Conservation (phyloP, 2,797 vertebrate species). For the Coregonus suidteri region DNA sequence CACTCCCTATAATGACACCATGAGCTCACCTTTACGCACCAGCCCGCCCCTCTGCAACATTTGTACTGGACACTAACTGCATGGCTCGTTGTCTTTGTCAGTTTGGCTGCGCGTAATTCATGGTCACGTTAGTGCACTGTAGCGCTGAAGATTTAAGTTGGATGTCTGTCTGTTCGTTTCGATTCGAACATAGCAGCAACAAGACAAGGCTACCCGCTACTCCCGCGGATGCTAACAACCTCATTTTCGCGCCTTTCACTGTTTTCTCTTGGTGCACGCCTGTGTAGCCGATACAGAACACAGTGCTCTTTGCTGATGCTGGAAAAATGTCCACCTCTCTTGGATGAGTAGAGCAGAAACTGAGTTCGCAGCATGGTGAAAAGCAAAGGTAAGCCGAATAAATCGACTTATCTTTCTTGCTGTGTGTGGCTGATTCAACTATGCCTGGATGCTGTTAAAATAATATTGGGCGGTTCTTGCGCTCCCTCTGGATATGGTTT, state of each 20-base stretch:
- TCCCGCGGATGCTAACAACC: background rate
- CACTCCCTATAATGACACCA: constrained; percentile 33
- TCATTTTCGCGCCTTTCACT: background rate
- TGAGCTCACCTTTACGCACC: constrained; percentile 41
- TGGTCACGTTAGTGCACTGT: constrained; percentile 1
- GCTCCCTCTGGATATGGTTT: background rate
- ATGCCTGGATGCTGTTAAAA: background rate
- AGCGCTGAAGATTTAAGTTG: background rate
- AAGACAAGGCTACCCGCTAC: constrained; percentile 16
- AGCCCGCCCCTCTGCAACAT: constrained; percentile 22
- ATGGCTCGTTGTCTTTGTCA: constrained; percentile 3
- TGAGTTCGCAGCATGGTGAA: constrained; percentile 53
- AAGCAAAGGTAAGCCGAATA: constrained; percentile 52
- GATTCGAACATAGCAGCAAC: constrained; percentile 15
- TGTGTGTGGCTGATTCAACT: background rate
- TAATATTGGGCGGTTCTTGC: background rate
- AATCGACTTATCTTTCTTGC: background rate
- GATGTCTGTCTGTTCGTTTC: background rate
- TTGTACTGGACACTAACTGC: background rate
- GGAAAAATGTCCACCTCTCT: constrained; percentile 27
- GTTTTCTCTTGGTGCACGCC: background rate
- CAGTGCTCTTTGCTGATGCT: constrained; percentile 17
- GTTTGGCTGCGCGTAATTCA: constrained; percentile 3
- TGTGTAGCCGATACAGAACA: constrained; percentile 5
- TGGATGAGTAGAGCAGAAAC: constrained; percentile 30